Percentiles rank a stretch among this genome's conserved stretches.
These are phyloP conservation scores for Porites lobata DNA, from an alignment of 92 coral and sea anemone genomes.

Conservation along the genomic window DNA sequence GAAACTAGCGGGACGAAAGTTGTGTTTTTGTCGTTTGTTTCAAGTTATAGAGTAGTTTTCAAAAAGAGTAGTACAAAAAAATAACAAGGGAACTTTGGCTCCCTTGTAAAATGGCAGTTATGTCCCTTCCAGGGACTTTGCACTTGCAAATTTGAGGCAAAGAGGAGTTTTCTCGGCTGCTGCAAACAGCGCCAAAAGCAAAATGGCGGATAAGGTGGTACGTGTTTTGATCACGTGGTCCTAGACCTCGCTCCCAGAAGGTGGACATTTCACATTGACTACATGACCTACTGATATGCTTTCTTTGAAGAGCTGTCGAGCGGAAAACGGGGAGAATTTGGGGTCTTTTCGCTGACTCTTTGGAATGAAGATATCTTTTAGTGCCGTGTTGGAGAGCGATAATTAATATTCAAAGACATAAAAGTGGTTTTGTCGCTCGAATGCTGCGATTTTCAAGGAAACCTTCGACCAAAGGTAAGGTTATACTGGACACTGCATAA, in stretches of 20 bases:
- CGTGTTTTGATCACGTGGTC: constrained; percentile 55
- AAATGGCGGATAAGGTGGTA: constrained; percentile 17
- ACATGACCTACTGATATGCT: not conserved
- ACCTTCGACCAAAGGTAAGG: constrained; percentile 73
- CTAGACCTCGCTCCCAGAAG: not conserved
- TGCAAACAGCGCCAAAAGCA: constrained; percentile 83
- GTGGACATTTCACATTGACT: not conserved
- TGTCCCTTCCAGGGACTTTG: constrained; percentile 88
- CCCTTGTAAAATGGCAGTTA: constrained; percentile 59
- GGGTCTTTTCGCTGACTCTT: not conserved
- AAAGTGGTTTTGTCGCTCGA: constrained; percentile 59
- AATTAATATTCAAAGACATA: constrained; percentile 3
- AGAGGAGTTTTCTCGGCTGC: constrained; percentile 62
- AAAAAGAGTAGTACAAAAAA: constrained; percentile 40
- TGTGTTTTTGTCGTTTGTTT: constrained; percentile 32
- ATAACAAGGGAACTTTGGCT: constrained; percentile 86
- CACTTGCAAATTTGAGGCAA: constrained; percentile 28
- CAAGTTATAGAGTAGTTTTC: constrained; percentile 17
- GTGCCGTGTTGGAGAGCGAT: not conserved
- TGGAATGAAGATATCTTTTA: constrained; percentile 10
- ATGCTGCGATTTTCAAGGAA: constrained; percentile 94
- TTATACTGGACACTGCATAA: not conserved
- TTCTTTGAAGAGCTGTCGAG: not conserved
- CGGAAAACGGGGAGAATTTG: too few relatives aligned
- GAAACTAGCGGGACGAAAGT: constrained; percentile 53